Conservation (phyloP, 2,797 vertebrate genomes). For the Cryptoblepharus egeriae region DNA sequence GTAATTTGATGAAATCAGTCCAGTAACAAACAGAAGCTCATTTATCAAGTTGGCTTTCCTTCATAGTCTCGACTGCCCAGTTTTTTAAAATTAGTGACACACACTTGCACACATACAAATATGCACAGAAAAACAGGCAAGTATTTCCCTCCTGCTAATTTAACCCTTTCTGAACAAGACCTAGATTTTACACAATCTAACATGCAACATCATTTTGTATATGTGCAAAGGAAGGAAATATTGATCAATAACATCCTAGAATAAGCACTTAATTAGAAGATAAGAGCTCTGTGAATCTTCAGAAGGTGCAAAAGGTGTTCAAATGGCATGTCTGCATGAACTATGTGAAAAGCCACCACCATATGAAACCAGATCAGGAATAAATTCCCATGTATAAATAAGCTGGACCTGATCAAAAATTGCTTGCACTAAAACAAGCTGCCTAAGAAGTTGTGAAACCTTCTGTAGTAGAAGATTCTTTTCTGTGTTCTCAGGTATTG, state of each 20-base stretch:
- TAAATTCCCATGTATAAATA: too few species aligned
- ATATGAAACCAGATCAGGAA: too few species aligned
- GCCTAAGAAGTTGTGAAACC: too few species aligned
- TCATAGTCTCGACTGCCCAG: neutral
- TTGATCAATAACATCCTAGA: neutral
- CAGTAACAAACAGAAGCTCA: constrained; percentile 2
- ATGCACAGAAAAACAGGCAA: neutral
- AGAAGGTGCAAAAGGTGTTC: neutral
- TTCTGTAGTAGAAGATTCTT: too few species aligned
- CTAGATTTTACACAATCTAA: neutral
- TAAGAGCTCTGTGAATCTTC: neutral
- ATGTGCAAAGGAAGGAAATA: neutral
- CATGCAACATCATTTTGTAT: neutral
- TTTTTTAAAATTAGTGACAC: neutral
- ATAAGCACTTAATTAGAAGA: neutral
- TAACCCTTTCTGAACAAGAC: neutral
- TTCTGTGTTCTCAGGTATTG: too few species aligned
- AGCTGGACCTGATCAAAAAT: too few species aligned
- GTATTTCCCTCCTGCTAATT: neutral
- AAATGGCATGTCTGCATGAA: neutral
- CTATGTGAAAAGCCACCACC: too few species aligned
- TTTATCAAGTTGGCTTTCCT: constrained; percentile 14
- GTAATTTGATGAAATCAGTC: constrained; percentile 3
- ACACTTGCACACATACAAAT: neutral
- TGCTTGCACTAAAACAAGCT: too few species aligned